phyloP scores from a whole-genome alignment of 2,888 invertebrate genomes.

The Hypena proboscidalis region DNA sequence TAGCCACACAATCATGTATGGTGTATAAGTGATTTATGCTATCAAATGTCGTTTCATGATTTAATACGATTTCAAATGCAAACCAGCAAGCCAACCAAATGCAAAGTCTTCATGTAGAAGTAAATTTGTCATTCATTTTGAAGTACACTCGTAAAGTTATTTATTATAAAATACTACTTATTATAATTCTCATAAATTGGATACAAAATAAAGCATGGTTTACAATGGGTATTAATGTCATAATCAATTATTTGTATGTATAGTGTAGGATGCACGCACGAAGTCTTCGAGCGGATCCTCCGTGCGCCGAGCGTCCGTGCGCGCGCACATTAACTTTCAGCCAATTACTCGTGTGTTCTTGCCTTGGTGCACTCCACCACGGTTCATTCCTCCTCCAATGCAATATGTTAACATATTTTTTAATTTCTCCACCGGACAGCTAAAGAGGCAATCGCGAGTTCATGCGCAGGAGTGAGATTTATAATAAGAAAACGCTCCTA shows the following conservation, averaged over 20 bases:
- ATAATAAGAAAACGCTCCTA: slow-evolving; percentile 84
- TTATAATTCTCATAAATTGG: slow-evolving; percentile 5
- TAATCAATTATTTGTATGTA: slow-evolving; percentile 45
- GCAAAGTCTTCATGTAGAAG: too few species aligned
- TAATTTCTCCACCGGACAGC: slow-evolving; percentile 74
- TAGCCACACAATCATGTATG: too few species aligned
- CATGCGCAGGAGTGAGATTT: slow-evolving; percentile 83
- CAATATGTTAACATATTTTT: slow-evolving; percentile 83
- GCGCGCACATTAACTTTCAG: slow-evolving; percentile 62
- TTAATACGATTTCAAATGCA: too few species aligned
- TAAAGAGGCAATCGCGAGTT: slow-evolving; percentile 76
- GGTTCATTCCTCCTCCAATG: slow-evolving; percentile 53
- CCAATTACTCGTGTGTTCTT: slow-evolving; percentile 71
- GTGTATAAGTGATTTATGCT: too few species aligned
- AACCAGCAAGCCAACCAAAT: too few species aligned
- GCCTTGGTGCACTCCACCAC: slow-evolving; percentile 46
- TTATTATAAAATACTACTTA: not conserved
- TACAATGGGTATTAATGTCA: slow-evolving; percentile 43
- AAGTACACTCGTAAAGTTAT: too few species aligned
- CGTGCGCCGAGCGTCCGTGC: slow-evolving; percentile 43
- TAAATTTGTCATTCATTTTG: too few species aligned
- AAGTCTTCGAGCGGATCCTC: slow-evolving; percentile 14
- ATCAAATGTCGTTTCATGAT: too few species aligned
- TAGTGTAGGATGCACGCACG: slow-evolving; percentile 20
- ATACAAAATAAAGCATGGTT: slow-evolving; percentile 24